These are phyloP conservation scores for Notamacropus eugenii DNA, from an alignment of 2,797 vertebrate genomes.

Conservation along the genomic window DNA sequence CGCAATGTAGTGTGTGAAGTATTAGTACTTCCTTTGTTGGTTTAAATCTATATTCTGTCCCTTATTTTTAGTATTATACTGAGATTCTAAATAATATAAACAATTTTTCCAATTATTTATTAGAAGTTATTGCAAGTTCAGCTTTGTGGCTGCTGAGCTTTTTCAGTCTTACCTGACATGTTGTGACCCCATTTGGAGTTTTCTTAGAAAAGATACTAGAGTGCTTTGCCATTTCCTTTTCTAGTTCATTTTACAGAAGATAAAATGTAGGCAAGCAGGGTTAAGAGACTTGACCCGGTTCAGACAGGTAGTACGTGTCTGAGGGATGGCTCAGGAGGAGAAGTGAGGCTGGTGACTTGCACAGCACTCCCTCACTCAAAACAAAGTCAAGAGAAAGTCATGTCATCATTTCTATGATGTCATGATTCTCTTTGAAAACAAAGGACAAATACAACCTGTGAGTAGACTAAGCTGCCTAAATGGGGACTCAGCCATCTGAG, in stretches of 20 bases:
- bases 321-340: too few species aligned
- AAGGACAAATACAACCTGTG: too few species aligned
- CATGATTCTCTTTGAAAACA: too few species aligned
- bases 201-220: not conserved
- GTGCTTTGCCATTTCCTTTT: not conserved
- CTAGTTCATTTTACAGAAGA: not conserved
- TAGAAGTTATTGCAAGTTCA: not conserved
- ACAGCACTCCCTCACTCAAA: too few species aligned
- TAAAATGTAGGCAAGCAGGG: too few species aligned
- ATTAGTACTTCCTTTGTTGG: not conserved
- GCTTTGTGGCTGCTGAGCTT: not conserved
- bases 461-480: too few species aligned
- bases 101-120: too few species aligned
- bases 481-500: too few species aligned
- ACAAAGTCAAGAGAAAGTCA: too few species aligned
- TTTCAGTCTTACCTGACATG: not conserved
- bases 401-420: too few species aligned
- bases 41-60: conserved; percentile 26
- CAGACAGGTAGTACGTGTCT: not conserved
- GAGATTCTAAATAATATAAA: not conserved
- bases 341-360: too few species aligned
- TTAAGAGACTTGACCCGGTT: not conserved
- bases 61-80: not conserved
- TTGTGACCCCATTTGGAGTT: not conserved
- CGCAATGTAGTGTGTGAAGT: not conserved